Base-by-base conservation (phyloP, 2,797 vertebrate genomes). In the Buphagus erythrorhynchus region DNA sequence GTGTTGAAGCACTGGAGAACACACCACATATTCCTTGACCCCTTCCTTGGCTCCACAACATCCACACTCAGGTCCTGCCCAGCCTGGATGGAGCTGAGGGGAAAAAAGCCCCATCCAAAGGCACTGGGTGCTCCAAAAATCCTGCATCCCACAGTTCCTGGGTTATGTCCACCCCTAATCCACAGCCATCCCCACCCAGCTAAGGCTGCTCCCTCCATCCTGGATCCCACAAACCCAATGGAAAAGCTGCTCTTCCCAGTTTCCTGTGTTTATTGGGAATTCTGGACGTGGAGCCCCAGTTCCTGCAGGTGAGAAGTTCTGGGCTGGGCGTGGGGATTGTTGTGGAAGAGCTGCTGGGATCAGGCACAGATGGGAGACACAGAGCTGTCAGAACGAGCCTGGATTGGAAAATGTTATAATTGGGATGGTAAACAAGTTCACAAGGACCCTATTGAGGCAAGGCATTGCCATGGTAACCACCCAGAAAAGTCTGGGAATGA, bases 401-500 rank as follows among this genome's bases (percentile, higher is more conserved):
- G 61, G 65, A 77, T 94, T 82, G 31, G 90, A 58, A 95, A 93
- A 93, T 68, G 88, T 96, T 97, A 59, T 93, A 88, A 95, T 86
- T 95, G 97, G 95, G 95, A 95, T 95, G 94, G 95, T 83, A 97
- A 97, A 97, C 96, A 97, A 97, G 97, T 96, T 96, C 95, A 95
- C 89, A 89, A 95, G 97, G 97, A 96, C 72, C 93, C 90, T 57
- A 77, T 67, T 57, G 96, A 97, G 94, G 95, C 92, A 57, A 97
- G 71, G 88, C 80, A 96, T 97, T 55, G 95, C 96, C 94, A 97
- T 97, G 97, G 97, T 65, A 97, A 97, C 96, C 16, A 66, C 94
- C 88, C 93, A 88, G 93, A 76, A 96, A 96, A 96, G 94, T 65
- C 96, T 95, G 94, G 93, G 78, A 95, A 89, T 1, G 35, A 66